phyloP scores from a whole-genome alignment of 2,888 invertebrate species.

The Strigamia crassipes region DNA sequence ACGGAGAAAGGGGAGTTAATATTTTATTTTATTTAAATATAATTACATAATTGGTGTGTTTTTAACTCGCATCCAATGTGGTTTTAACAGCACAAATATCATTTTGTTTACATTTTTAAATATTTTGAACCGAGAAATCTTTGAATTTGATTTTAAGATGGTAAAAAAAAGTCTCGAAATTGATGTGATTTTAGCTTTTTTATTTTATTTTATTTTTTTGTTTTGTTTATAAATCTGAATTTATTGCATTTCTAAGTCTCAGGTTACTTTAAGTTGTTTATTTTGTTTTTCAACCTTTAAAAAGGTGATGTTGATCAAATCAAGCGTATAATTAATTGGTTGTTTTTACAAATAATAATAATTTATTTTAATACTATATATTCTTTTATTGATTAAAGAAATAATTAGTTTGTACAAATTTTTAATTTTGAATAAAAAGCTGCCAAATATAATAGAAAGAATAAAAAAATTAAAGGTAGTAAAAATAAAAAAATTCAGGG shows the following conservation, averaged over 20 bases:
- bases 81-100: background rate
- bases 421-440: background rate
- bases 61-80: background rate
- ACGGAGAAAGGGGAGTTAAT: too few relatives aligned
- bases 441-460: background rate
- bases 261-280: conserved; percentile 3
- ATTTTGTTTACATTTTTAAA: background rate
- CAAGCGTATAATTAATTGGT: too few relatives aligned
- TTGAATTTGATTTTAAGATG: too few relatives aligned
- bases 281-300: background rate
- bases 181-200: background rate
- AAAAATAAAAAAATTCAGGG: background rate
- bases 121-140: background rate
- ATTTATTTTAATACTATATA: background rate
- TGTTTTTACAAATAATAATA: background rate
- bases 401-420: background rate
- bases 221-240: too few relatives aligned
- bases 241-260: background rate
- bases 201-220: background rate
- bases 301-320: background rate
- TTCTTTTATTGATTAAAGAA: background rate
- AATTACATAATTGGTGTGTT: too few relatives aligned
- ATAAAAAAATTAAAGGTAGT: background rate
- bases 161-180: background rate
- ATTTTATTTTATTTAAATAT: too few relatives aligned